Percentiles rank a stretch among this genome's conserved stretches.
phyloP scores from a whole-genome alignment of 2,113 vertebrate genomes.

The Periophthalmus modestus region DNA sequence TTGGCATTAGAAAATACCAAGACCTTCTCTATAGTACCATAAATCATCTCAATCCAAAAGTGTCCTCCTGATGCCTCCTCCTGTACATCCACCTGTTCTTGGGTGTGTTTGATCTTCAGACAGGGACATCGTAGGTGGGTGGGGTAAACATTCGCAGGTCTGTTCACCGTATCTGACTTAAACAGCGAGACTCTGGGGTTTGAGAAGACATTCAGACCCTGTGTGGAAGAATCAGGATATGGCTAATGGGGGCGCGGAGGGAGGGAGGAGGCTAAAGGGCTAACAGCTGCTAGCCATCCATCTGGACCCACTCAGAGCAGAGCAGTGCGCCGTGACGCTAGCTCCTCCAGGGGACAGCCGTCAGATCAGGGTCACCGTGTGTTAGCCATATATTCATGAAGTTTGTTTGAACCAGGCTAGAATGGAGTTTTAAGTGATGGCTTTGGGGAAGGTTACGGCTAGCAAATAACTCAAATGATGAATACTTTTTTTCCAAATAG shows the following conservation, averaged over 20 bases:
- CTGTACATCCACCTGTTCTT: slow-evolving; percentile 52
- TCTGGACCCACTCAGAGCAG: slow-evolving; percentile 55
- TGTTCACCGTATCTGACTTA: slow-evolving; percentile 35
- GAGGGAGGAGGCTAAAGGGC: slow-evolving; percentile 68
- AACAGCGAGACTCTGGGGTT: slow-evolving; percentile 63
- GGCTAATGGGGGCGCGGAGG: slow-evolving; percentile 66
- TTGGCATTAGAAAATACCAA: too few relatives aligned
- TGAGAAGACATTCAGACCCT: slow-evolving; percentile 66
- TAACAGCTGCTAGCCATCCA: slow-evolving; percentile 73
- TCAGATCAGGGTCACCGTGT: slow-evolving; percentile 32
- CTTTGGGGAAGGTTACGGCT: neutral
- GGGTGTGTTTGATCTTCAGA: slow-evolving; percentile 41
- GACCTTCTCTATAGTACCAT: too few relatives aligned
- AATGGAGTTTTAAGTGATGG: slow-evolving; percentile 4
- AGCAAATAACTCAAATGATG: neutral
- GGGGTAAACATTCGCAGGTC: slow-evolving; percentile 47
- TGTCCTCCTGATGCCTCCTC: slow-evolving; percentile 55
- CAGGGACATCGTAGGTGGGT: slow-evolving; percentile 45
- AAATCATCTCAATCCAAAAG: slow-evolving; percentile 20
- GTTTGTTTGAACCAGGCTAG: slow-evolving; percentile 48
- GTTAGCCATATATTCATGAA: slow-evolving; percentile 36
- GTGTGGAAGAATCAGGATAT: slow-evolving; percentile 65
- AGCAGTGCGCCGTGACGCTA: slow-evolving; percentile 36
- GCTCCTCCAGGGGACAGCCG: slow-evolving; percentile 45
- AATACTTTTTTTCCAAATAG: too few relatives aligned